Evolutionary conservation across 2,888 invertebrate species (phyloP).

Genomic region (Trypoxylon attenuatum): DNA sequence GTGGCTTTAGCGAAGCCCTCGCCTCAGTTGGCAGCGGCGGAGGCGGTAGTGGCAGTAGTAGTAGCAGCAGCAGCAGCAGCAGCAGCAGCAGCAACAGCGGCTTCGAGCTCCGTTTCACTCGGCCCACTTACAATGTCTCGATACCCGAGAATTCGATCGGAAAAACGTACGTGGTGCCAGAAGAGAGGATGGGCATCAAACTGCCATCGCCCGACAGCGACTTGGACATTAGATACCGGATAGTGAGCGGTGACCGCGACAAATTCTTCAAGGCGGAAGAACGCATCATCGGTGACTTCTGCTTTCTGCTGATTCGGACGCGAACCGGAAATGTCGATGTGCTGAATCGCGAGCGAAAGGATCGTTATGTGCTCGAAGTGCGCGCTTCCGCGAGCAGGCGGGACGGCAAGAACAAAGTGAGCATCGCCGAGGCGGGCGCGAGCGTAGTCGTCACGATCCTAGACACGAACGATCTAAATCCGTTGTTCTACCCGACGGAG

Average conservation of each 20-base stretch:
- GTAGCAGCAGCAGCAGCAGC: no score
- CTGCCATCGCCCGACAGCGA: slow-evolving; percentile 69
- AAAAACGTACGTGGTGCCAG: slow-evolving; percentile 88
- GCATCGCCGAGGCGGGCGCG: slow-evolving; percentile 81
- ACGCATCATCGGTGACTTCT: slow-evolving; percentile 93
- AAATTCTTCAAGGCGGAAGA: slow-evolving; percentile 96
- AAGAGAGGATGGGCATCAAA: slow-evolving; percentile 88
- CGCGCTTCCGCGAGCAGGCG: slow-evolving; percentile 81
- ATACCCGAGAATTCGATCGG: slow-evolving; percentile 95
- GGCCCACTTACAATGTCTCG: slow-evolving; percentile 87
- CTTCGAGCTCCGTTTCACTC: slow-evolving; percentile 82
- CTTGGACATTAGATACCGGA: slow-evolving; percentile 86
- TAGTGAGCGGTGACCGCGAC: slow-evolving; percentile 90
- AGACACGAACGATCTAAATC: slow-evolving; percentile 94
- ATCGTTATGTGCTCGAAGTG: slow-evolving; percentile 87
- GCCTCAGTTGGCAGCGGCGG: slow-evolving; percentile 27
- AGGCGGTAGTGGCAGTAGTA: no score
- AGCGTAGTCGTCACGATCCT: slow-evolving; percentile 83
- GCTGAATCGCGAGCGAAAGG: slow-evolving; percentile 93
- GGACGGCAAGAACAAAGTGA: slow-evolving; percentile 76
- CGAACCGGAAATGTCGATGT: slow-evolving; percentile 91
- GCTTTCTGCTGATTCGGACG: slow-evolving; percentile 92
- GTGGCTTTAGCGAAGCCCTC: slow-evolving; percentile 6
- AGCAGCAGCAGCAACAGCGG: slow-evolving; percentile 21
- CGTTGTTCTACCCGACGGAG: slow-evolving; percentile 92